These are phyloP conservation scores for Cyaniris semiargus DNA, from an alignment of 2,888 invertebrate genomes.

Conservation along the genomic window DNA sequence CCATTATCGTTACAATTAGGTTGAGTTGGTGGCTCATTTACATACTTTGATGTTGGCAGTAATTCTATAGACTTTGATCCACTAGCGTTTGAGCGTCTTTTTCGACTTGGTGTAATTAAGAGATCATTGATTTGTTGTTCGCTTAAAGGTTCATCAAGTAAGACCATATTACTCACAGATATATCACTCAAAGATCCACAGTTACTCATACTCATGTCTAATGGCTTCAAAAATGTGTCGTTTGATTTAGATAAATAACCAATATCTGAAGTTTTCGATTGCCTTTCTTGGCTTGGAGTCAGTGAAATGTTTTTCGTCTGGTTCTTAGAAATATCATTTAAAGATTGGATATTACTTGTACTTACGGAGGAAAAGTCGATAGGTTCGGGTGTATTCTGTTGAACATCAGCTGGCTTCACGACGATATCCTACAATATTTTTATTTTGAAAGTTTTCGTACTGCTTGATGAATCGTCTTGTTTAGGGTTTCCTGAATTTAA, in stretches of 20 bases:
- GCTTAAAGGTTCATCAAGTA: slow-evolving; percentile 1
- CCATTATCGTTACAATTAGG: slow-evolving; percentile 1
- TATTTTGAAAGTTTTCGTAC: too few relatives aligned
- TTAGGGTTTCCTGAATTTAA: too few relatives aligned
- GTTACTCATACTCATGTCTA: slow-evolving; percentile 1
- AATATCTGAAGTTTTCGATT: background rate
- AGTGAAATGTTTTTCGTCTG: slow-evolving; percentile 1
- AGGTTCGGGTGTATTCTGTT: slow-evolving; percentile 1
- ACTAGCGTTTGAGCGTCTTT: background rate
- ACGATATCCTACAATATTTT: background rate
- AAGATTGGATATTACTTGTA: background rate
- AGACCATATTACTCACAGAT: slow-evolving; percentile 1
- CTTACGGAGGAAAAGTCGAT: background rate
- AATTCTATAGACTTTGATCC: background rate
- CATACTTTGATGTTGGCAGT: background rate
- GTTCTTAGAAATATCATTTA: background rate
- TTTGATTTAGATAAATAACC: background rate
- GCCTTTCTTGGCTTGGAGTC: background rate
- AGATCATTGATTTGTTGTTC: background rate
- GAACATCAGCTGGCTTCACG: slow-evolving; percentile 1
- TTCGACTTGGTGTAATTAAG: background rate
- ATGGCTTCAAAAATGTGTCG: background rate
- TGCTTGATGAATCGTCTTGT: too few relatives aligned
- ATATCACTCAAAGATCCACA: slow-evolving; percentile 1
- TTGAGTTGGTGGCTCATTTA: background rate